phyloP scores from a whole-genome alignment of 1,140 invertebrate species.

The Cotesia chilonis region DNA sequence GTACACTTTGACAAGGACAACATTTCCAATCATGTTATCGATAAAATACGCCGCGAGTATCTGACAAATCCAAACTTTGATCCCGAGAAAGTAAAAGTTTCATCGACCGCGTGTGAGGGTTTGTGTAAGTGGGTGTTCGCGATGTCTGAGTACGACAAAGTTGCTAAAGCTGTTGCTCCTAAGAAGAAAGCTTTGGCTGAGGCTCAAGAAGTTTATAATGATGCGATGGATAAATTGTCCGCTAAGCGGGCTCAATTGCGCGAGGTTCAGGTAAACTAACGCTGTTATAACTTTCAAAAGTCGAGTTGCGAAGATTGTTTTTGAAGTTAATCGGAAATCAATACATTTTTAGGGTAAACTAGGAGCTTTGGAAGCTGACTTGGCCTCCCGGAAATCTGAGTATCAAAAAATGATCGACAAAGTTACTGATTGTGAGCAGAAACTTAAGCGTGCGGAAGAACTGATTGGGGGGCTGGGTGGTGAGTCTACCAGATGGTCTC shows the following conservation, averaged over 20 bases:
- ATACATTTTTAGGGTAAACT: constrained; percentile 49
- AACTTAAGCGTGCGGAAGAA: constrained; percentile 91
- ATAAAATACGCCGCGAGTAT: constrained; percentile 83
- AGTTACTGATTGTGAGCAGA: constrained; percentile 87
- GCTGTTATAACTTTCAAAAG: background rate
- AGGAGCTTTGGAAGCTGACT: constrained; percentile 68
- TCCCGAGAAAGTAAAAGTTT: constrained; percentile 85
- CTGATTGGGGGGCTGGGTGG: constrained; percentile 87
- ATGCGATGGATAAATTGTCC: constrained; percentile 74
- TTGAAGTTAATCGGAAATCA: background rate
- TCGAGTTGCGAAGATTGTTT: background rate
- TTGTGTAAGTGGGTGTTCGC: constrained; percentile 92
- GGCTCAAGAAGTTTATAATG: constrained; percentile 77
- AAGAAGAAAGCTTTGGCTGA: constrained; percentile 82
- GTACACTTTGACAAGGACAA: constrained; percentile 93
- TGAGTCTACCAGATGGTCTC: constrained; percentile 83
- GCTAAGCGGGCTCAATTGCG: constrained; percentile 81
- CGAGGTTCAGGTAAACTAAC: constrained; percentile 63
- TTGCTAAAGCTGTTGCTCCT: constrained; percentile 87
- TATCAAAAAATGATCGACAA: constrained; percentile 78
- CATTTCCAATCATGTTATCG: constrained; percentile 82
- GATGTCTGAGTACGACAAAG: constrained; percentile 92
- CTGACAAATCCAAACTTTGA: constrained; percentile 89
- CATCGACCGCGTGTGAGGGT: constrained; percentile 80
- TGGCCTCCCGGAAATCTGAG: constrained; percentile 68